A percentile compares a stretch with the other conserved stretches of the same genome.
These are phyloP conservation scores for Megalopta genalis DNA, from an alignment of 1,140 invertebrate species.

Conservation along the genomic window DNA sequence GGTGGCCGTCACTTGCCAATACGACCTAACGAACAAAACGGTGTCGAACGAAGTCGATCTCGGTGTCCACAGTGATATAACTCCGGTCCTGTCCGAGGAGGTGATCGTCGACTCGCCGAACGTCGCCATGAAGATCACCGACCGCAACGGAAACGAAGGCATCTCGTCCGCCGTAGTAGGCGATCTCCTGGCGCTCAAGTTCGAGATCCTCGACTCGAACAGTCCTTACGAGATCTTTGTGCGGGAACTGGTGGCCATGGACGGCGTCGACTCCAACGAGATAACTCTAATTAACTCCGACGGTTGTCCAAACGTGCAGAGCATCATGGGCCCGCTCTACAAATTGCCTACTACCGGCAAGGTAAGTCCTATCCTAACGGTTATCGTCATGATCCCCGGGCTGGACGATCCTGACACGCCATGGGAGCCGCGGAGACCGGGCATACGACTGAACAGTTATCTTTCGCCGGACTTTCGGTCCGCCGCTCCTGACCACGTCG, in stretches of 20 bases:
- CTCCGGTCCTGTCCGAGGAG: conserved; percentile 89
- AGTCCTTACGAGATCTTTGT: conserved; percentile 97
- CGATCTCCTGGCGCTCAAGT: conserved; percentile 93
- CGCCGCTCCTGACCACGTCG: too few species aligned
- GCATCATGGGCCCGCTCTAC: conserved; percentile 94
- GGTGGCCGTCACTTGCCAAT: conserved; percentile 94
- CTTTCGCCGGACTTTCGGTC: too few species aligned
- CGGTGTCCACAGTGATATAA: conserved; percentile 92
- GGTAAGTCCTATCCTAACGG: conserved; percentile 78
- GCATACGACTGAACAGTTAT: too few species aligned
- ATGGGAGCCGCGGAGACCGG: neutral
- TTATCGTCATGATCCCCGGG: neutral
- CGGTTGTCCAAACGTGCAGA: conserved; percentile 94
- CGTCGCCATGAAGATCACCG: conserved; percentile 96
- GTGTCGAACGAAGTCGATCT: conserved; percentile 95
- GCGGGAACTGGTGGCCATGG: conserved; percentile 95
- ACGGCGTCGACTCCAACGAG: conserved; percentile 94
- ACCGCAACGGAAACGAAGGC: conserved; percentile 88
- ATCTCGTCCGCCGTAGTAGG: conserved; percentile 92
- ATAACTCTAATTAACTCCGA: conserved; percentile 95
- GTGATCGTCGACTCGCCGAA: conserved; percentile 95
- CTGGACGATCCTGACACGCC: neutral
- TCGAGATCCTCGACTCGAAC: conserved; percentile 94
- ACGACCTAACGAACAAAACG: conserved; percentile 95
- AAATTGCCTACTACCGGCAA: conserved; percentile 89